Evolutionary conservation across 2,797 vertebrate species (phyloP), one percentile per base, ranked within the genome.

Genomic region (Muscicapa comitata): DNA sequence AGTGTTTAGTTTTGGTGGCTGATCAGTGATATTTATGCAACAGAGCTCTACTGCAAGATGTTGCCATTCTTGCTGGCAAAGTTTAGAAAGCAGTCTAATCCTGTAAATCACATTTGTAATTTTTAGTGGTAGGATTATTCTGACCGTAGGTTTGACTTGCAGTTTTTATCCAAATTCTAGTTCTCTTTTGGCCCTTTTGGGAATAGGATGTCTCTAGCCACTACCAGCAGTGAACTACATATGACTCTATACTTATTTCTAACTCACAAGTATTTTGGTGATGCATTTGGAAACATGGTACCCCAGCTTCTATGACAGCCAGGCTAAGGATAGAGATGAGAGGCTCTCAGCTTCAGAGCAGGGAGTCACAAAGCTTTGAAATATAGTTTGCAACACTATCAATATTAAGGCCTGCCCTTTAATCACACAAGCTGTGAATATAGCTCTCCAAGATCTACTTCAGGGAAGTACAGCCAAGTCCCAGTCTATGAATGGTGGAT

Each of bases 331-430:
- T 1, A 31, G 47, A 54, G 12, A 62, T n/a, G 29, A 79, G 63
- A 79, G 55, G 33, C 16, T 53, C 37, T 67, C 17, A 53, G 26
- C 67, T 62, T 67, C 35, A 55, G 40, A 83, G 10, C 29, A 78
- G 50, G 45, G 38, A 81, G 24, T 50, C n/a, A 29, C 29, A 85
- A 61, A 75, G 38, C 23, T 74, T 76, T 94, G 74, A 91, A 93
- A 45, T 78, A 48, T 17, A 65, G 29, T 75, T 54, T 75, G 26
- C 57, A 87, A 75, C 29, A 24, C 16, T 76, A 25, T 54, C n/a
- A 50, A 9, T 88, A 73, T 57, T 35, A 82, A 76, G 59, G 24
- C 29, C 76, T 70, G n/a, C 15, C 33, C 29, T 72, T 75, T 45
- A 76, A 61, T 45, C 48, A 66, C 29, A 13, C 21, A 47, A 40